Evolutionary conservation across 1,140 invertebrate species (phyloP).

Genomic region (Cataglyphis hispanica): DNA sequence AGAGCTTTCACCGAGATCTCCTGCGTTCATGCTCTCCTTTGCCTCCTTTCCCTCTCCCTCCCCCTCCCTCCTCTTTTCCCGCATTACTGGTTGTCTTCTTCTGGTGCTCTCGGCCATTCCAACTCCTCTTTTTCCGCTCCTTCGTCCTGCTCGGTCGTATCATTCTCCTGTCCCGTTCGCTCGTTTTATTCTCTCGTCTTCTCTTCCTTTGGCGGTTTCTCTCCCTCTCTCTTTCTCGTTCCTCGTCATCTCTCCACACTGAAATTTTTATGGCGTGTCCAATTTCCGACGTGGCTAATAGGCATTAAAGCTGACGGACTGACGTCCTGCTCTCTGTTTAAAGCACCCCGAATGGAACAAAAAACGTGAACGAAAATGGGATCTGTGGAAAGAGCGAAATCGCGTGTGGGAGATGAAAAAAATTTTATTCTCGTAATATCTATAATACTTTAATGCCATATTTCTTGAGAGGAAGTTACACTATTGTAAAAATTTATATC

Average conservation of each 20-base stretch:
- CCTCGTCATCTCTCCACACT: slow-evolving; percentile 70
- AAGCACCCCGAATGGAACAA: slow-evolving; percentile 27
- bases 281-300: slow-evolving; percentile 76
- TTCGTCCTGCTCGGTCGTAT: neutral
- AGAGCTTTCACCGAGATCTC: slow-evolving; percentile 44
- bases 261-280: slow-evolving; percentile 77
- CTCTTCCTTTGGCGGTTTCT: neutral
- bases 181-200: slow-evolving; percentile 15
- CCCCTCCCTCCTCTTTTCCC: neutral
- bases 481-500: slow-evolving; percentile 17
- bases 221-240: slow-evolving; percentile 46
- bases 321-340: slow-evolving; percentile 62
- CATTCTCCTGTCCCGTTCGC: neutral
- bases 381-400: slow-evolving; percentile 3
- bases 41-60: neutral
- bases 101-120: slow-evolving; percentile 4
- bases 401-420: slow-evolving; percentile 22
- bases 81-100: neutral
- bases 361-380: slow-evolving; percentile 36
- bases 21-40: neutral
- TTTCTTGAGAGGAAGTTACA: neutral
- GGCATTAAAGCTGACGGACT: slow-evolving; percentile 74
- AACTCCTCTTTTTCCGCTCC: neutral
- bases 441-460: neutral
- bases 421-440: slow-evolving; percentile 21